Conservation (phyloP, 1,140 invertebrate species). For the Lasioglossum albipes region DNA sequence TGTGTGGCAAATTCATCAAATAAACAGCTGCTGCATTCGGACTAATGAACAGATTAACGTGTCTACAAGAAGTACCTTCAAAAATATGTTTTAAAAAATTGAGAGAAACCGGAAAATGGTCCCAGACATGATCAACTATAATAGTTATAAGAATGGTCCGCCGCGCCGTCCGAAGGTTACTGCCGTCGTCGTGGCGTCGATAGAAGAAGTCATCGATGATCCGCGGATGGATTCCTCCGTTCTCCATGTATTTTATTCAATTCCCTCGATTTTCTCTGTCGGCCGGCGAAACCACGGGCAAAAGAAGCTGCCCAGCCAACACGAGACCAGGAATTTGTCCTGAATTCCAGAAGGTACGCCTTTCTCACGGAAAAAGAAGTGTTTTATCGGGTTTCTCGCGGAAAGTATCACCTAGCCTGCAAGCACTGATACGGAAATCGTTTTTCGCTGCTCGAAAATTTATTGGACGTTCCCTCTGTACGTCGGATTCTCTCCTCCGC, state of each 20-base stretch:
- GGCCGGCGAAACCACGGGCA: neutral
- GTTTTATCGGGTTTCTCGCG: constrained; percentile 45
- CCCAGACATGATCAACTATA: no score
- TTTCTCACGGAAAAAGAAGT: constrained; percentile 47
- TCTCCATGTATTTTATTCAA: neutral
- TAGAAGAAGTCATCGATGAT: neutral
- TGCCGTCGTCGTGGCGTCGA: neutral
- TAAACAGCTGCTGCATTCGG: no score
- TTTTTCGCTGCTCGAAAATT: constrained; percentile 36
- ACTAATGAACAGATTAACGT: no score
- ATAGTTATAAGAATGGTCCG: no score
- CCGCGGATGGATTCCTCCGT: neutral
- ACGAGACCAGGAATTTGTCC: constrained; percentile 46
- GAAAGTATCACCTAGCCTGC: constrained; percentile 37
- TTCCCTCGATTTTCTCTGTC: constrained; percentile 8
- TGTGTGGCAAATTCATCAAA: no score
- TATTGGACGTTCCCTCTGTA: constrained; percentile 26
- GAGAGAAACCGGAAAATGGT: no score
- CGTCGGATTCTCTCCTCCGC: no score
- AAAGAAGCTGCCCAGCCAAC: constrained; percentile 8
- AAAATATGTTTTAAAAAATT: no score
- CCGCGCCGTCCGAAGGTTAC: no score
- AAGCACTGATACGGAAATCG: constrained; percentile 44
- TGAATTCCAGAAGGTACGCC: constrained; percentile 42
- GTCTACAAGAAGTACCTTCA: no score